phyloP scores from a whole-genome alignment of 1,140 invertebrate genomes.

The Leptinotarsa lineolata region DNA sequence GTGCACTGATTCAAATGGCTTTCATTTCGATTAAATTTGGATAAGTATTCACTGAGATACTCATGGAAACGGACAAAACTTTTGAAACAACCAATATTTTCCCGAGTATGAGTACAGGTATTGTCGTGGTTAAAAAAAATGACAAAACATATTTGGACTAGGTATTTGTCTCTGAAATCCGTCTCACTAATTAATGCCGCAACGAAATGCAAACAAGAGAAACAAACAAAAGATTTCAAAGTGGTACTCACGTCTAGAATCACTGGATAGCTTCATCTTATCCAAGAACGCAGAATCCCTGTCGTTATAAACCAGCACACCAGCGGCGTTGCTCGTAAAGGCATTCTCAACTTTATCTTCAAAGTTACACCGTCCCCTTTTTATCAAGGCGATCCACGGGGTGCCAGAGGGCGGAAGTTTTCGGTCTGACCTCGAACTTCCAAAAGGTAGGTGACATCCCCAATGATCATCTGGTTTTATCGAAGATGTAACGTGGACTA shows the following conservation, averaged over 20 bases:
- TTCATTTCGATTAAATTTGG: no score
- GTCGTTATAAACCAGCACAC: constrained; percentile 78
- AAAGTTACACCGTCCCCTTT: constrained; percentile 74
- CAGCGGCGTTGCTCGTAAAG: constrained; percentile 68
- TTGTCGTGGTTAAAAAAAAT: no score
- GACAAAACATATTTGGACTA: no score
- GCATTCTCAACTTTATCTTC: constrained; percentile 77
- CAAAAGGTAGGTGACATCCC: constrained; percentile 67
- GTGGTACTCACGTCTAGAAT: constrained; percentile 63
- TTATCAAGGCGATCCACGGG: constrained; percentile 77
- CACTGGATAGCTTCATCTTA: constrained; percentile 70
- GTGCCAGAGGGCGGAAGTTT: constrained; percentile 58
- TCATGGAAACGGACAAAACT: no score
- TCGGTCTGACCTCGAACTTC: constrained; percentile 58
- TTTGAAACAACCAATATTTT: no score
- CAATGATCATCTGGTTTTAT: constrained; percentile 63
- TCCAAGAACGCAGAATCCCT: constrained; percentile 66
- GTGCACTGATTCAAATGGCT: no score
- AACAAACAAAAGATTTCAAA: background rate
- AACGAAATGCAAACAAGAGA: no score
- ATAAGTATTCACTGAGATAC: no score
- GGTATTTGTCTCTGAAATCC: no score
- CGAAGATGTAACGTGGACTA: constrained; percentile 64
- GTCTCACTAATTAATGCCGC: no score
- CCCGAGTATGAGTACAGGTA: no score